Percentiles rank a stretch among this genome's conserved stretches.
phyloP scores from a whole-genome alignment of 1,140 invertebrate species.

The Drosophila malerkotliana region DNA sequence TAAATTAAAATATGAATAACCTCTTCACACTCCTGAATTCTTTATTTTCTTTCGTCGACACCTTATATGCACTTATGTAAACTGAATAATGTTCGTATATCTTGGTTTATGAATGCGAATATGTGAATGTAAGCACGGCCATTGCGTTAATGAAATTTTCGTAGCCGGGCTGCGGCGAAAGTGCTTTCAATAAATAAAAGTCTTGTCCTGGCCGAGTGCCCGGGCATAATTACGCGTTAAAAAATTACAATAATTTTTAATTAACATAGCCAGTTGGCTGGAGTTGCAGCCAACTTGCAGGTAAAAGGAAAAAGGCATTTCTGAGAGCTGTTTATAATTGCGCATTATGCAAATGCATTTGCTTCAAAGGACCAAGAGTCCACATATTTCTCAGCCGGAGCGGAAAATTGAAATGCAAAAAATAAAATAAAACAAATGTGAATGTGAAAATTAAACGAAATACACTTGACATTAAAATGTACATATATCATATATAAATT shows the following conservation, averaged over 20 bases:
- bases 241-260: conserved; percentile 81
- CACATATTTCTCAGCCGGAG: neutral
- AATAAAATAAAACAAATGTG: conserved; percentile 14
- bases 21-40: neutral
- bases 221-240: conserved; percentile 67
- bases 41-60: too few species aligned
- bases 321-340: conserved; percentile 62
- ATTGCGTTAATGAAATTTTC: conserved; percentile 59
- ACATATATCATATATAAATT: conserved; percentile 28
- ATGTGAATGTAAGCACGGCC: conserved; percentile 10
- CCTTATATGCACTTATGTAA: conserved; percentile 14
- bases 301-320: conserved; percentile 35
- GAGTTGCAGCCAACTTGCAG: conserved; percentile 16
- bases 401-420: conserved; percentile 20
- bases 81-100: conserved; percentile 19
- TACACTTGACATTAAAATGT: conserved; percentile 33
- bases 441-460: conserved; percentile 59
- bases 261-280: conserved; percentile 58
- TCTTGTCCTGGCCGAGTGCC: conserved; percentile 39
- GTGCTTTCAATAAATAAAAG: conserved; percentile 64
- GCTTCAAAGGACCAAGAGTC: conserved; percentile 4
- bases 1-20: neutral
- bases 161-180: conserved; percentile 28
- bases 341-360: conserved; percentile 68
- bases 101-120: conserved; percentile 17